Evolutionary conservation across 2,888 invertebrate species (phyloP).

Genomic region (Philonicus albiceps): DNA sequence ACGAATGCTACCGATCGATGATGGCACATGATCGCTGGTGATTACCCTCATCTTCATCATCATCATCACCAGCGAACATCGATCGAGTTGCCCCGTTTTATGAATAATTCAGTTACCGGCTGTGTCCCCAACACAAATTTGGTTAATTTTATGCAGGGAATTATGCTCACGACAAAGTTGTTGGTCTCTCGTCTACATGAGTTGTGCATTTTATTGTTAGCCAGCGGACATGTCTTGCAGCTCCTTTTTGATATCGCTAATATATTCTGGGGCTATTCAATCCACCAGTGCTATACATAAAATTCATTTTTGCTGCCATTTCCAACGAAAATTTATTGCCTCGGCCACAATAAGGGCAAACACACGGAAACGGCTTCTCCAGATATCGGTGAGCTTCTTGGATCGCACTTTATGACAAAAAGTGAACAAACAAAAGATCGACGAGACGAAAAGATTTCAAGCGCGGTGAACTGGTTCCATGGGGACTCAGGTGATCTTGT

Average conservation of each 20-base stretch:
- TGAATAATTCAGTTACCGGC: conserved; percentile 32
- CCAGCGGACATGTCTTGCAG: conserved; percentile 15
- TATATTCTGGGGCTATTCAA: conserved; percentile 41
- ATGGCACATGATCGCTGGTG: conserved; percentile 25
- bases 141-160: conserved; percentile 39
- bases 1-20: neutral
- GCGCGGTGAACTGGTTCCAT: neutral
- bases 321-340: conserved; percentile 36
- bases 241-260: conserved; percentile 39
- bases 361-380: conserved; percentile 14
- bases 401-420: conserved; percentile 40
- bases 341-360: conserved; percentile 35
- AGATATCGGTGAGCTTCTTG: neutral
- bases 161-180: conserved; percentile 41
- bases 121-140: conserved; percentile 21
- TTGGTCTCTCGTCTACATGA: conserved; percentile 39
- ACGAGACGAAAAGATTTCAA: conserved; percentile 1
- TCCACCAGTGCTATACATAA: conserved; percentile 35
- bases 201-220: conserved; percentile 40
- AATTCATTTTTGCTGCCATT: conserved; percentile 41
- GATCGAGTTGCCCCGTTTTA: conserved; percentile 34
- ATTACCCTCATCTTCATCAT: conserved; percentile 41
- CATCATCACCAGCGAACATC: conserved; percentile 36
- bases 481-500: neutral
- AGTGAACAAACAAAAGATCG: neutral